A percentile compares a stretch with the other conserved stretches of the same genome.
Evolutionary conservation across 2,797 vertebrate genomes (phyloP).

Genomic region (Gymnothorax javanicus): DNA sequence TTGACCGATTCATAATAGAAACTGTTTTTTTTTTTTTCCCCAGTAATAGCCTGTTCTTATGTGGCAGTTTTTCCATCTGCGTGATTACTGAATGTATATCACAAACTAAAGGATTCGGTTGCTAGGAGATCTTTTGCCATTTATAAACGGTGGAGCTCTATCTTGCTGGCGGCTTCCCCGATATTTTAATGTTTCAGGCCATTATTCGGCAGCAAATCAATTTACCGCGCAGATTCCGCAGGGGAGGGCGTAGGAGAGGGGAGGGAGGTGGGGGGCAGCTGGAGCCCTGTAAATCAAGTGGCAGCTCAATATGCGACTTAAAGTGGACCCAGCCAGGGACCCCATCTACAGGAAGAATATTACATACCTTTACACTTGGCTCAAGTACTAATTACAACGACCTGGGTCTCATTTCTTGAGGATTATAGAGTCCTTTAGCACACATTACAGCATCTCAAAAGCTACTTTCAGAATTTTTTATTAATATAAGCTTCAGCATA

Average conservation of each 20-base stretch:
- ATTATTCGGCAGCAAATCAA: conserved; percentile 38
- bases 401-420: conserved; percentile 30
- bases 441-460: conserved; percentile 6
- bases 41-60: conserved; percentile 57
- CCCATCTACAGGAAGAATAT: conserved; percentile 37
- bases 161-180: conserved; percentile 12
- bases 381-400: conserved; percentile 39
- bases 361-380: conserved; percentile 44
- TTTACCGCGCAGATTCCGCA: conserved; percentile 35
- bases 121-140: conserved; percentile 50
- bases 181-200: conserved; percentile 22
- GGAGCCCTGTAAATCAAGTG: conserved; percentile 39
- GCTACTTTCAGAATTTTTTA: not conserved
- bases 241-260: conserved; percentile 20
- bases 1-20: conserved; percentile 19
- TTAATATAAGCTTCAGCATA: not conserved
- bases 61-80: conserved; percentile 56
- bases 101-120: conserved; percentile 40
- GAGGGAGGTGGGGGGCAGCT: not conserved
- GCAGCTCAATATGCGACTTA: conserved; percentile 37
- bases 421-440: conserved; percentile 34
- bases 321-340: conserved; percentile 40
- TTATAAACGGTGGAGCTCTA: conserved; percentile 11
- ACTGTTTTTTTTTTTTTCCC: conserved; percentile 54
- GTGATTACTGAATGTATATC: conserved; percentile 48